Base-by-base conservation (phyloP, 2,888 invertebrate genomes). In the Rhamphomyia laevipes region DNA sequence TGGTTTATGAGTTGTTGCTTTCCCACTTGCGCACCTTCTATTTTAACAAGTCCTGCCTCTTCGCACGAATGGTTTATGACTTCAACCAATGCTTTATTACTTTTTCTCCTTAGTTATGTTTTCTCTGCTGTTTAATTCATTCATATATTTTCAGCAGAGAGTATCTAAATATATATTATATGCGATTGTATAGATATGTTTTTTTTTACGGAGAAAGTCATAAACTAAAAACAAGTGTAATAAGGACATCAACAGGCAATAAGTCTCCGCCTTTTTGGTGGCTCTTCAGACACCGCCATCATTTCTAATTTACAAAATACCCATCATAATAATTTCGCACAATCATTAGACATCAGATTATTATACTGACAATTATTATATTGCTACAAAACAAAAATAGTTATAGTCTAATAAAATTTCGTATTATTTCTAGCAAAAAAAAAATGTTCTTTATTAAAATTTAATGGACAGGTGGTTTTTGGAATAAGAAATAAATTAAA, bases 51-150 rank as follows among this genome's bases (percentile, higher is more conserved):
- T 47, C 53, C 56, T 49, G 47, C 60, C 61, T 59, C 48, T 55
- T 67, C 58, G 43, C 57, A 59, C 63, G 59, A 51, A 66, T 70
- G 64, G 59, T 70, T 70, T 70, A 70, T 69, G 65, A 63, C 64
- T 61, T 63, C 62, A 61, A 57, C 59, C 60, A 64, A 69, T 68
- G 66, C 62, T 70, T 70, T 70, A 70, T 70, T 63, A 60, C 65
- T 57, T 58, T 58, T 60, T 56, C 59, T 60, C 59, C 58, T 35
- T 27, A 27, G 23, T 27, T 27, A 27, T 27, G 23, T 27, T 27
- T 27, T 27, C 23, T 27, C 23, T 27, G 23, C 7, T 27, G 2
- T 27, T 27, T 27, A 5, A 21, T 21, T 21, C 7, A 27, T 27
- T 27, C 23, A 27, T 27, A 6, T 4, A 27, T 27, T 27, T 27